Base-by-base conservation (phyloP, 2,888 invertebrate species). In the Cryptocephalus moraei region DNA sequence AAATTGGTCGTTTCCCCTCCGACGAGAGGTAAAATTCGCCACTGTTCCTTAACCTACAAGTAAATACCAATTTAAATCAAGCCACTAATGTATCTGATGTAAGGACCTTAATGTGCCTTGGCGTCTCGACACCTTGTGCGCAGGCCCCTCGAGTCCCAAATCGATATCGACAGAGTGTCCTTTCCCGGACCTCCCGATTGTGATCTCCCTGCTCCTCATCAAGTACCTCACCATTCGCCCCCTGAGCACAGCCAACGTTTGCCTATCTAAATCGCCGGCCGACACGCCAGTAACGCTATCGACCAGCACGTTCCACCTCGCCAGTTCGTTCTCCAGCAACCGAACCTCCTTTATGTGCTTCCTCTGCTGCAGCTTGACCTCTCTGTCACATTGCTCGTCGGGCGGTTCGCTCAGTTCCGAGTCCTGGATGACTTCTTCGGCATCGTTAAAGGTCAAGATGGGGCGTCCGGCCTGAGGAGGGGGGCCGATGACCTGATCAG, bases 21-120 rank as follows among this genome's bases (percentile, higher is more conserved):
- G 96, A 96, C 13, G 89, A 86, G 60, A 97, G 79, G 66, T 91
- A 91, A 70, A 96, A 97, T 66, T 96, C 95, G 0, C 95, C 96
- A 55, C 88, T 92, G 68, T 91, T 91, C 45, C 91, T 77, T 52
- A 96, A 77, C 42, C 84, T 80, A 48, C 32, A 62, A 60, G 43
- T 51, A 43, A 49, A 39, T 55, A 45, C 4, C 4, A 4, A 36
- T 36, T 36, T 4, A 22, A 22, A 22, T 22, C 3, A 22, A 22
- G 22, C 22, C 2, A n/a, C n/a, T n/a, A n/a, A n/a, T n/a, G n/a
- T n/a, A 22, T 22, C 22, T 22, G 2, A 22, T 22, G 22, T 22
- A 22, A 22, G 22, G 22, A 70, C 63, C 84, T 79, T 52, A 97
- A 90, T 1, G 91, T 88, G 8, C 91, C 96, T 69, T 96, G 96